These are phyloP conservation scores for Dynastes tityus DNA, from an alignment of 2,888 invertebrate genomes.

Conservation along the genomic window DNA sequence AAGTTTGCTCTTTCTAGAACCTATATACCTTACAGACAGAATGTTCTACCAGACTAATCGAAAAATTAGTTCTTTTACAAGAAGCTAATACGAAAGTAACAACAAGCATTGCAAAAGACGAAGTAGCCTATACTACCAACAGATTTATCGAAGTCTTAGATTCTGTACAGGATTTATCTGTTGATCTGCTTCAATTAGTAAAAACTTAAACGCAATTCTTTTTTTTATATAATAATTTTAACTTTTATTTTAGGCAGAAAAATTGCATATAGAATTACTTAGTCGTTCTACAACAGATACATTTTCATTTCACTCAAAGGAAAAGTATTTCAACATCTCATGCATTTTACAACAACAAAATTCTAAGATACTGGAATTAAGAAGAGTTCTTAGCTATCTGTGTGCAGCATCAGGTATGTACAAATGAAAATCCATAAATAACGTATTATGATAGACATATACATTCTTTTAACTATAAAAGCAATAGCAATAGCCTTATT, in stretches of 20 bases:
- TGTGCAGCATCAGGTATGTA: constrained; percentile 67
- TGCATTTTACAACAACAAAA: constrained; percentile 54
- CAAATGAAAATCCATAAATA: background rate
- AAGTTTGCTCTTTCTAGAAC: constrained; percentile 47
- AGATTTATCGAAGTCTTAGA: constrained; percentile 64
- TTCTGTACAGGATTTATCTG: constrained; percentile 67
- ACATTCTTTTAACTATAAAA: too few species aligned
- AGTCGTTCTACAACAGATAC: constrained; percentile 45
- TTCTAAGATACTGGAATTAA: constrained; percentile 68
- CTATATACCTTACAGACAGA: constrained; percentile 66
- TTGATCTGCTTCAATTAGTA: constrained; percentile 68
- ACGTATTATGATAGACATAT: too few species aligned
- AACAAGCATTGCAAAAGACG: constrained; percentile 60
- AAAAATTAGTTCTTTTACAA: constrained; percentile 69
- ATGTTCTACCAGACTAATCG: constrained; percentile 66
- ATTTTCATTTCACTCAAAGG: constrained; percentile 33
- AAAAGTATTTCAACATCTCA: constrained; percentile 41
- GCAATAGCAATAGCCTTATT: too few species aligned
- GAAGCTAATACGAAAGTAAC: constrained; percentile 65
- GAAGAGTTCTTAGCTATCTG: constrained; percentile 67
- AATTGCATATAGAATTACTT: constrained; percentile 60
- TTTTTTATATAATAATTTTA: constrained; percentile 5
- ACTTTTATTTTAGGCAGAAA: constrained; percentile 60
- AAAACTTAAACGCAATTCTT: constrained; percentile 46
- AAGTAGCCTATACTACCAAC: constrained; percentile 58